Evolutionary conservation across 2,797 vertebrate species (phyloP), one percentile per base, ranked within the genome.

Genomic region (Neosilurus hyrtlii): DNA sequence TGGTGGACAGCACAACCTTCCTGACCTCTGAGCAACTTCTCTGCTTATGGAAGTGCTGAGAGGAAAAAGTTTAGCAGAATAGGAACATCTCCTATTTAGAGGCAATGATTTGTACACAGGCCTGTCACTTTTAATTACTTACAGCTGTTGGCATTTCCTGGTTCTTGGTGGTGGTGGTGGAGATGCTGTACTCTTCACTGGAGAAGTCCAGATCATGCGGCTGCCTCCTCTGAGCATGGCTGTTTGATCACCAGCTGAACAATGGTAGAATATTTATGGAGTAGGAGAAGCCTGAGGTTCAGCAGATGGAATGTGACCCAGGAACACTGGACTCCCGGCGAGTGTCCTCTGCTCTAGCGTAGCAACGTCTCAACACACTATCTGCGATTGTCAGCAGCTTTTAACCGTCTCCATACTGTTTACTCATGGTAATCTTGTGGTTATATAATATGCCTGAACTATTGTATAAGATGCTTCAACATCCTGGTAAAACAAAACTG

Each of bases 121-220:
- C 85, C 83, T 85, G 89, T 88, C 88, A 80, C 88, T 90, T 92
- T 91, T 91, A 91, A 90, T 88, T 84, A 26, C 81, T 83, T 81
- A 56, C 85, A 83, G 81, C 63, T n/a, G 12, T 35, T 89, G 91
- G 89, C 30, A 89, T 92, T 93, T 93, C 93, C 92, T 92, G 91
- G 62, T 71, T 62, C 61, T 22, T 24, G 26, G 30, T 51, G 26
- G 83, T 51, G 26, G 83, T 16, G 2, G 67, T 22, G 10, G 75
- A 61, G 79, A 79, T 71, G 20, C 30, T 54, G 68, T 79, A 35
- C 83, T 70, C 77, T 54, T 24, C 76, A 51, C 63, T 11, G 54
- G 18, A 72, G 79, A 49, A 70, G 52, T 43, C 22, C n/a, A 26
- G 66, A 62, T 75, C 79, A 54, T 57, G 68, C 9, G 43, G 15